Conservation (phyloP, 2,113 vertebrate species). For the Megalops atlanticus region DNA sequence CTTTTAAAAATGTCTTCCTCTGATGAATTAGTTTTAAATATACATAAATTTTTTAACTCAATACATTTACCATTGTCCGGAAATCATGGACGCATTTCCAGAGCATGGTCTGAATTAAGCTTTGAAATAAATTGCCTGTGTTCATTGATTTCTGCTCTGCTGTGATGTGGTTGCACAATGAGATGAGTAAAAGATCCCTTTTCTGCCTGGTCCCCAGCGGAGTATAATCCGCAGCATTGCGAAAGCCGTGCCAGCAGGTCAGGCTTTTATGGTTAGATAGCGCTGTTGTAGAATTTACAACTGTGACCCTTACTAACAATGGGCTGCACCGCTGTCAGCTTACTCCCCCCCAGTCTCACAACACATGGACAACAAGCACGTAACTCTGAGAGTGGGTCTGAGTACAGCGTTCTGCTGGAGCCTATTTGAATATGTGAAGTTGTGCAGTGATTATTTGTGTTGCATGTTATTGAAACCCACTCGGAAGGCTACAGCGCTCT, state of each 20-base stretch:
- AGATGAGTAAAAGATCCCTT: slow-evolving; percentile 14
- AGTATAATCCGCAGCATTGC: slow-evolving; percentile 24
- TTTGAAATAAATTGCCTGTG: slow-evolving; percentile 25
- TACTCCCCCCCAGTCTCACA: neutral
- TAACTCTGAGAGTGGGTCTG: neutral
- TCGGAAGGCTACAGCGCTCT: neutral
- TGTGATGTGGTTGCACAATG: slow-evolving; percentile 36
- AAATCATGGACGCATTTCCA: slow-evolving; percentile 4
- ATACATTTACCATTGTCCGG: slow-evolving; percentile 16
- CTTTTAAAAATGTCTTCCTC: slow-evolving; percentile 4
- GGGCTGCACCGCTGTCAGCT: neutral
- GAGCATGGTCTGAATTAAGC: slow-evolving; percentile 28
- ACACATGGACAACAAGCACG: neutral
- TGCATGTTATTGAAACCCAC: neutral
- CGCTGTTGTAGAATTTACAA: slow-evolving; percentile 4
- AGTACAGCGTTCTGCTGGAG: too few relatives aligned
- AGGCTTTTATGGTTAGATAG: slow-evolving; percentile 19
- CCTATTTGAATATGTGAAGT: neutral
- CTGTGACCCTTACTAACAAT: neutral
- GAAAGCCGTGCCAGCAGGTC: slow-evolving; percentile 40
- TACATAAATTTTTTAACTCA: neutral
- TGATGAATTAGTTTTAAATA: neutral
- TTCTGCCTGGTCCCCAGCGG: slow-evolving; percentile 20
- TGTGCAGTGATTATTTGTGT: neutral
- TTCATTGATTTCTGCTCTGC: slow-evolving; percentile 18